phyloP scores from a whole-genome alignment of 2,888 invertebrate genomes.

The Podabrus alpinus region DNA sequence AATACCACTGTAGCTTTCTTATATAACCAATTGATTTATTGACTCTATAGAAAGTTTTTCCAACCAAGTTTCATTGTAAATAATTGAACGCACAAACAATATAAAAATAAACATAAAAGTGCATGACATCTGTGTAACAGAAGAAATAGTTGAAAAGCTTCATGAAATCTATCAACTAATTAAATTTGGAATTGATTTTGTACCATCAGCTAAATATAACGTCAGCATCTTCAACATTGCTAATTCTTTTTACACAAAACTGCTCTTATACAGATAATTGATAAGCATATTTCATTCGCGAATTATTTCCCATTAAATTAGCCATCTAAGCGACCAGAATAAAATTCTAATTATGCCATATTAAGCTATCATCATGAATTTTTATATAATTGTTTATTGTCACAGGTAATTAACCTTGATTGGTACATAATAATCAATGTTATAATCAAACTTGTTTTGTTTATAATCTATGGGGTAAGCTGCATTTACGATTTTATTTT shows the following conservation, averaged over 20 bases:
- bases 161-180: not conserved
- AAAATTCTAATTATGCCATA: too few relatives aligned
- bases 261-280: not conserved
- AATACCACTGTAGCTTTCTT: not conserved
- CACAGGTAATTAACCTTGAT: too few relatives aligned
- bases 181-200: not conserved
- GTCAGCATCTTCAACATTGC: not conserved
- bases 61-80: not conserved
- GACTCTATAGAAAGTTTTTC: not conserved
- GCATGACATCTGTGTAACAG: not conserved
- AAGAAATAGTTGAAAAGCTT: not conserved
- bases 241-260: not conserved
- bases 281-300: too few relatives aligned
- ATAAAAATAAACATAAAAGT: not conserved
- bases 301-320: too few relatives aligned
- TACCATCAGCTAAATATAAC: not conserved
- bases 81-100: not conserved
- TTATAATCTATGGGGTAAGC: too few relatives aligned
- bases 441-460: too few relatives aligned
- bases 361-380: too few relatives aligned
- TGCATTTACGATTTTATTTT: too few relatives aligned
- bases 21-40: not conserved
- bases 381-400: too few relatives aligned
- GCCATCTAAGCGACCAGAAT: too few relatives aligned
- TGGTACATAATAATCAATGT: too few relatives aligned